A percentile compares a stretch with the other conserved stretches of the same genome.
Evolutionary conservation across 2,888 invertebrate species (phyloP).

Genomic region (Trichogramma dendrolimi): DNA sequence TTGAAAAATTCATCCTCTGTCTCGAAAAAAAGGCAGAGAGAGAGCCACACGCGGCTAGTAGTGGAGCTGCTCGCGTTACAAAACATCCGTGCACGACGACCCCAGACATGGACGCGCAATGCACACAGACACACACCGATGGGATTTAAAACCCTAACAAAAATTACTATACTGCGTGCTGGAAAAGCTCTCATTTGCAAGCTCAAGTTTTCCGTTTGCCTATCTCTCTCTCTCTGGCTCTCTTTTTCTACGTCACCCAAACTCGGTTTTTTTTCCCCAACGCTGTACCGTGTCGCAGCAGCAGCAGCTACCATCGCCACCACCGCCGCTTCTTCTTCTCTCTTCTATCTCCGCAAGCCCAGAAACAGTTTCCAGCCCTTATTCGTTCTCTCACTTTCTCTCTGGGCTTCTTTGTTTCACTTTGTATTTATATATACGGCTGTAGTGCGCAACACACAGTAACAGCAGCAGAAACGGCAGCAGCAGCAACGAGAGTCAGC

Average conservation of each 20-base stretch:
- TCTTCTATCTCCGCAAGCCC: not conserved
- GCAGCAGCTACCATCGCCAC: not conserved
- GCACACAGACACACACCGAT: conserved; percentile 28
- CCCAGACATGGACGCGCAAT: too few species aligned
- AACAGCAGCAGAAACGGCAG: not conserved
- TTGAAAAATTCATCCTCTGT: too few species aligned
- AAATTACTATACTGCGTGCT: conserved; percentile 44
- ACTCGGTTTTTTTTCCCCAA: conserved; percentile 21
- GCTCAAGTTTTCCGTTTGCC: conserved; percentile 31
- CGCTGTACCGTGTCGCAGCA: not conserved
- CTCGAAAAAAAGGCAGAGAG: too few species aligned
- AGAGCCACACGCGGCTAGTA: too few species aligned
- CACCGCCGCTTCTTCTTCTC: not conserved
- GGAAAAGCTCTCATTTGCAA: conserved; percentile 47
- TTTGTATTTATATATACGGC: not conserved
- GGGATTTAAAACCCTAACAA: conserved; percentile 46
- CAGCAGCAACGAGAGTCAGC: not conserved
- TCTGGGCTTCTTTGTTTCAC: conserved; percentile 1
- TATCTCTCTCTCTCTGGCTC: conserved; percentile 7
- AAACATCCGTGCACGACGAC: too few species aligned
- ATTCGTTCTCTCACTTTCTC: not conserved
- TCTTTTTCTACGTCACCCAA: conserved; percentile 1
- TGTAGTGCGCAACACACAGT: too few species aligned
- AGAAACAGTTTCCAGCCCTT: conserved; percentile 3
- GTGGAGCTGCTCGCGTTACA: too few species aligned